Percentiles rank a stretch among this genome's conserved stretches.
These are phyloP conservation scores for Beris morrisii DNA, from an alignment of 2,888 invertebrate species.

Conservation along the genomic window DNA sequence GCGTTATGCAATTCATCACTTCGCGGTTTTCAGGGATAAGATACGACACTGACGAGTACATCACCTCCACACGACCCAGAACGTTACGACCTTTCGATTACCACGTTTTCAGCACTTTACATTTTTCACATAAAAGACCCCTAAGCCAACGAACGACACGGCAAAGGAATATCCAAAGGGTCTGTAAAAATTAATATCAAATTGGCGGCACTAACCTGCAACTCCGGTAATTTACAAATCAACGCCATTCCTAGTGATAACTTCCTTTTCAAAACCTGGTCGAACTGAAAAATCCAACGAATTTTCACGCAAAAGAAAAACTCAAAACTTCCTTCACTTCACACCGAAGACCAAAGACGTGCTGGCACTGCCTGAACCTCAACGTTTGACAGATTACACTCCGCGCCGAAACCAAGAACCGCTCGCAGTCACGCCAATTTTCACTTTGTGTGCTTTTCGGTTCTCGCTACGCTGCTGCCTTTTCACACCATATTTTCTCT, in stretches of 20 bases:
- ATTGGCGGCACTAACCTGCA: slow-evolving; percentile 59
- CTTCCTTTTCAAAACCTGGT: too few species aligned
- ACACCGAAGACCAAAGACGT: slow-evolving; percentile 11
- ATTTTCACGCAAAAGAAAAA: slow-evolving; percentile 17
- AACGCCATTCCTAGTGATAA: slow-evolving; percentile 61
- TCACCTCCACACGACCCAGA: too few species aligned
- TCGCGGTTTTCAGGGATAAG: too few species aligned
- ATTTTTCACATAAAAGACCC: neutral
- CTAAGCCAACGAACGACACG: neutral
- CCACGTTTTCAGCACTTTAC: neutral
- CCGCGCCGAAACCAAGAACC: slow-evolving; percentile 17
- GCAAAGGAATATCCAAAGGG: neutral
- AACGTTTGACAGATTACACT: slow-evolving; percentile 16
- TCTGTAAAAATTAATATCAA: neutral
- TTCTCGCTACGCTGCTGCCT: neutral
- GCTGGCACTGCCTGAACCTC: slow-evolving; percentile 14
- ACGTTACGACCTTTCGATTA: neutral
- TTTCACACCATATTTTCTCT: neutral
- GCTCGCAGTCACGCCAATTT: slow-evolving; percentile 22
- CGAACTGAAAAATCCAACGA: too few species aligned
- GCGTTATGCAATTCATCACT: slow-evolving; percentile 18
- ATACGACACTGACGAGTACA: too few species aligned
- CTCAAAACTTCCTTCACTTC: slow-evolving; percentile 20
- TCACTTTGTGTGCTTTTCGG: slow-evolving; percentile 6
- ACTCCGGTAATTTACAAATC: slow-evolving; percentile 64